Evolutionary conservation across 1,140 invertebrate genomes (phyloP), one percentile per base, ranked within the genome.

Genomic region (Sesamia nonagrioides): DNA sequence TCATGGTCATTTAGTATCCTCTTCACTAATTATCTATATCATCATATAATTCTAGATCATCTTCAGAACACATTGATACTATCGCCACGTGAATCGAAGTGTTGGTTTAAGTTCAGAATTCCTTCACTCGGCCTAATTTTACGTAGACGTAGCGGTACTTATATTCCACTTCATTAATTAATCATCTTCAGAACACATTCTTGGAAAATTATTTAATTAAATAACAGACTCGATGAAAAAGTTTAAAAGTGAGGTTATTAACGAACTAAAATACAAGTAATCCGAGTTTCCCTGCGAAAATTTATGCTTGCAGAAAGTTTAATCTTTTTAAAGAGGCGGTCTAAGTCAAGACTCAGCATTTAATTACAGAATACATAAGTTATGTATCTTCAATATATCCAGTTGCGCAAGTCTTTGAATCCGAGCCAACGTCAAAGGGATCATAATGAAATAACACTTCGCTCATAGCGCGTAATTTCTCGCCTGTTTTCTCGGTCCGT

Each of bases 401-500:
- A n/a, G 11, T 45, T 61, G 60, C 50, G 61, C 56, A 54, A 54
- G 13, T 61, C 42, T 63, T 52, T 50, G 17, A 63, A 52, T 69
- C 42, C 5, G 58, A 21, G 17, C 48, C 18, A 48, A 75, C 74
- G 60, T 77, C 60, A 68, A 77, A 77, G 48, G 40, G 35, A 48
- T 77, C 66, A 71, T 71, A 78, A 78, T 71, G 76, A 60, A 71
- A 78, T 78, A 60, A 76, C 60, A 71, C 13, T 71, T 50, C 48
- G 11, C 33, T 18, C 48, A 21, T 52, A 40, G 35, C 13, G 21
- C 63, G 21, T 45, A 77, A 77, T 71, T 45, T 58, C 48, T n/a
- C 56, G 48, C 0, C 63, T n/a, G 27, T 76, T 76, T 66, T 76
- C 66, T 27, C 17, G 33, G 45, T 76, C 21, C 15, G 42, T 66